Evolutionary conservation across 2,888 invertebrate species (phyloP).

Genomic region (Harpalus rubripes): DNA sequence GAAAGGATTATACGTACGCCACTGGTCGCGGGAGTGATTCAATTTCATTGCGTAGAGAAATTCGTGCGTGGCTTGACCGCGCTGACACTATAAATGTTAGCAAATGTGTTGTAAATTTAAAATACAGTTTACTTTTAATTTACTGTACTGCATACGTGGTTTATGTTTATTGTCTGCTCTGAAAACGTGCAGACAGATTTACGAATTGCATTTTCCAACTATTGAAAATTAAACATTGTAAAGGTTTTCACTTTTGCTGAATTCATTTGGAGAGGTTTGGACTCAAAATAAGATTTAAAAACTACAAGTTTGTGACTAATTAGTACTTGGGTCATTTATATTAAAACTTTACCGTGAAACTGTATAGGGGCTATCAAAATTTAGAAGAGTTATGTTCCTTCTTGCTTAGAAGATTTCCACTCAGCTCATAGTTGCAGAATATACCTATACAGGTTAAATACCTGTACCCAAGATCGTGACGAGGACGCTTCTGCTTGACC

Average conservation of each 20-base stretch:
- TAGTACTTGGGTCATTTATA: too few species aligned
- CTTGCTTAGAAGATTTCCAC: too few species aligned
- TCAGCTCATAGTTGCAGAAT: too few species aligned
- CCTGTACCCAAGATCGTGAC: too few species aligned
- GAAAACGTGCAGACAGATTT: constrained; percentile 48
- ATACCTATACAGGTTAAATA: too few species aligned
- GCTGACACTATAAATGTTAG: constrained; percentile 62
- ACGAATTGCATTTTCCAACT: background rate
- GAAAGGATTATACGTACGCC: constrained; percentile 10
- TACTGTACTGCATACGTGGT: constrained; percentile 61
- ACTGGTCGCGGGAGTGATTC: constrained; percentile 43
- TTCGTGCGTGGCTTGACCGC: constrained; percentile 58
- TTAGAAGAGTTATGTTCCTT: too few species aligned
- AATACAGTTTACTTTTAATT: constrained; percentile 64
- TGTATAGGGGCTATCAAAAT: too few species aligned
- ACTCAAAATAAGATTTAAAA: too few species aligned
- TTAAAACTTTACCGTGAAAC: too few species aligned
- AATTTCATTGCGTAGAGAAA: constrained; percentile 45
- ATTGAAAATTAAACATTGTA: background rate
- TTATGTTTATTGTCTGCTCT: constrained; percentile 56
- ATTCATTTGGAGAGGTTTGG: too few species aligned
- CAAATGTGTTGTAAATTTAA: constrained; percentile 64
- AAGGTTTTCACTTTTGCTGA: background rate
- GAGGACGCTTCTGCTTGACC: too few species aligned
- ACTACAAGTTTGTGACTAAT: too few species aligned